These are phyloP conservation scores for Lerema accius DNA, from an alignment of 1,140 invertebrate species.

Conservation along the genomic window DNA sequence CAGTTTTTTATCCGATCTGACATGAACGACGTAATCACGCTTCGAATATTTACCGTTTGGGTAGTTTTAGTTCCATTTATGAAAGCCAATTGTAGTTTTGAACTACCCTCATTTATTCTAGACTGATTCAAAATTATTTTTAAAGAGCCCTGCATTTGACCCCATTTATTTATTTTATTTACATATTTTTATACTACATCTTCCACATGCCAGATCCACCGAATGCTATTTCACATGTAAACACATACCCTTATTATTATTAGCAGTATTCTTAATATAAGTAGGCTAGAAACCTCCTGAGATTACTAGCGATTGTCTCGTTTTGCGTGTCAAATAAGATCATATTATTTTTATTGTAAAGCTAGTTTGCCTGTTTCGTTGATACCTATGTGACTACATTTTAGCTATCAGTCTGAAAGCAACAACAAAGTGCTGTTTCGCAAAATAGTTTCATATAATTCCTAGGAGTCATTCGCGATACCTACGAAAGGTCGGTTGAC, in stretches of 20 bases:
- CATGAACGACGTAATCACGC: neutral
- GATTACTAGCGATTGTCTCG: conserved; percentile 54
- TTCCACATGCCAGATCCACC: conserved; percentile 57
- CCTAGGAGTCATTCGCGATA: neutral
- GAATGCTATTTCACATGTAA: conserved; percentile 72
- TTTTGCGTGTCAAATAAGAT: conserved; percentile 35
- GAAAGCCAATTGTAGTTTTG: neutral
- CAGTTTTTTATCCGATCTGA: neutral
- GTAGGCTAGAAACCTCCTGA: conserved; percentile 73
- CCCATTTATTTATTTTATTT: neutral
- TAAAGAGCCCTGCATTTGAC: neutral
- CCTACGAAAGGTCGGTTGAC: conserved; percentile 15
- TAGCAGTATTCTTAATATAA: conserved; percentile 77
- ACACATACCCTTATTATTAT: conserved; percentile 67
- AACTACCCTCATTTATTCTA: neutral
- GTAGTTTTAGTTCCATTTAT: neutral
- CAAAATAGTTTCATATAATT: neutral
- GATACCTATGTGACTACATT: neutral
- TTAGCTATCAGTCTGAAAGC: neutral
- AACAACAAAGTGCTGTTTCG: neutral
- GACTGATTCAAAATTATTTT: neutral
- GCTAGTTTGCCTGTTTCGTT: neutral
- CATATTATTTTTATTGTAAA: no score
- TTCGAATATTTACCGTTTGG: neutral
- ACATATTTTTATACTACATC: conserved; percentile 8